Base-by-base conservation (phyloP, 2,888 invertebrate genomes). In the Cremastinae sp. region DNA sequence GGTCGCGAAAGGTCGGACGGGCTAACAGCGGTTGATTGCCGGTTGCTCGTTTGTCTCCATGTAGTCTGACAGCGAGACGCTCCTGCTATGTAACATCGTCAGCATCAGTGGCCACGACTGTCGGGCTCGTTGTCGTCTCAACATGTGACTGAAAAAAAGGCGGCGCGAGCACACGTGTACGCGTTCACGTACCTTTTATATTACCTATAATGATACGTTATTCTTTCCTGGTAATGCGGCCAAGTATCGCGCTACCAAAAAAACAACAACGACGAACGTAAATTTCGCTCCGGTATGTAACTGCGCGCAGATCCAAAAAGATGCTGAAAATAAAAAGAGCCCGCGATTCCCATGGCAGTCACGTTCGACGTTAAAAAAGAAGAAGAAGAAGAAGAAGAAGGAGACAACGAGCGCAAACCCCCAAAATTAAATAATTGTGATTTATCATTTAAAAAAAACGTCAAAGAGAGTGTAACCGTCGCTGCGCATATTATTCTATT, bases 1-100 rank as follows among this genome's bases (percentile, higher is more conserved):
- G 85, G 86, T 84, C 86, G 86, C 87, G 85, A 88, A 87, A 89
- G 87, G 87, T 88, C 87, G 87, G 86, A 86, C 85, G 84, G 84
- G 87, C 88, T 86, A 89, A 88, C 89, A 88, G 86, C 88, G 86
- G 85, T 87, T 88, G 89, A 89, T 89, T 89, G 89, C 86, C 86
- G 87, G 84, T 86, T 83, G 88, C 88, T 88, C 89, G 88, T 89
- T 89, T 89, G 88, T 89, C 89, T 88, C 88, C 87, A 88, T 89
- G 88, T 87, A 85, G 84, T 81, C 80, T 87, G 87, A 87, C 87
- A 87, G 86, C 81, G 85, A 79, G 79, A 84, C 83, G 85, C 82
- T 85, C 85, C 86, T 82, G 84, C 81, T 79, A 80, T 80, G 85
- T 82, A 84, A 84, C 82, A 82, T 83, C 84, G 38, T 41, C 68